Evolutionary conservation across 2,797 vertebrate genomes (phyloP), one percentile per base, ranked within the genome.

Genomic region (Limnodromus scolopaceus): DNA sequence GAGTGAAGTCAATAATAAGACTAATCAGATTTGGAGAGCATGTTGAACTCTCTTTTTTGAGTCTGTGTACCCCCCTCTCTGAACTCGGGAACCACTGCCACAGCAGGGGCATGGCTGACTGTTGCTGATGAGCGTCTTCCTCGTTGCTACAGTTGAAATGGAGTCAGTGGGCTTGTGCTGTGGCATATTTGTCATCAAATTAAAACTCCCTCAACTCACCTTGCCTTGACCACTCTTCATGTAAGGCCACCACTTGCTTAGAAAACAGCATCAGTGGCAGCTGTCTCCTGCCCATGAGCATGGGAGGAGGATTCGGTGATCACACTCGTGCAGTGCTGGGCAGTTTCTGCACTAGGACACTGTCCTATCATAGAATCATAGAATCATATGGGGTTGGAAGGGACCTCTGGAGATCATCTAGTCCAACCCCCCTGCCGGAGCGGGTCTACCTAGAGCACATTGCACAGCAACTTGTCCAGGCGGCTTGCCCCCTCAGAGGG

Each of bases 131-230:
- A 55, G 16, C 15, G 5, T 49, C 49, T 61, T 43, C 22, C 18
- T 84, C 8, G 0, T 68, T 58, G 27, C 48, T 78, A 16, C 23
- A 68, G 45, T 23, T 79, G 55, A 53, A 86, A 68, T 13, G 13
- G 68, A 69, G 27, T 78, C 1, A 0, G 43, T 28, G 51, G 14
- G 28, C 66, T 68, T 71, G 36, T 78, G 71, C 32, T 0, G 1
- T 66, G 28, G 5, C 2, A 4, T 27, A 11, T 75, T 71, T 85
- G 54, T 81, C 2, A 3, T 45, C 0, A 0, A 10, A 55, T 48
- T 81, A 45, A 81, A 43, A 41, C 25, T 76, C n/a, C 23, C 14
- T 60, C 20, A 19, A 19, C n/a, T 68, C 46, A 39, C 4, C 6
- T 14, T 84, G 27, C 66, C 76, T 87, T 82, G 58, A 38, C 38